phyloP scores from a whole-genome alignment of 2,113 vertebrate genomes.

The Colossoma macropomum region DNA sequence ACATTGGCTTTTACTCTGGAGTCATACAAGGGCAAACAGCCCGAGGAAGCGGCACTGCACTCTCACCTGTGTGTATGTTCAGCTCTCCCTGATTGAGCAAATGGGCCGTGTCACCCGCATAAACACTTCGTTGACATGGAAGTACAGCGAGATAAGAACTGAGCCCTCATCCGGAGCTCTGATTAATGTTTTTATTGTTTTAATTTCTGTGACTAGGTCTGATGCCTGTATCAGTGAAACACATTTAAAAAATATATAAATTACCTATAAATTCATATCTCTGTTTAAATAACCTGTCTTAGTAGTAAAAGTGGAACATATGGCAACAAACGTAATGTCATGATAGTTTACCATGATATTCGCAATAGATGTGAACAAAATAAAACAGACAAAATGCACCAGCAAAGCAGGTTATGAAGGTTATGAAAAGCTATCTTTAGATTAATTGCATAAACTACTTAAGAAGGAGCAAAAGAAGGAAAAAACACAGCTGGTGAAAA shows the following conservation, averaged over 20 bases:
- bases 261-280: no score
- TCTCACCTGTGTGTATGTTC: constrained; percentile 9
- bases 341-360: no score
- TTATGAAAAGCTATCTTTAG: no score
- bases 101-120: constrained; percentile 16
- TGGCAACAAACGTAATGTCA: no score
- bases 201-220: background rate
- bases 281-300: no score
- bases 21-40: background rate
- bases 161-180: background rate
- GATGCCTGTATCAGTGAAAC: background rate
- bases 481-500: no score
- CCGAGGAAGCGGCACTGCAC: background rate
- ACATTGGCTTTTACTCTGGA: constrained; percentile 23
- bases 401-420: no score
- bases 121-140: constrained; percentile 11
- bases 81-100: background rate
- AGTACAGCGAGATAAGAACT: background rate
- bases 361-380: no score
- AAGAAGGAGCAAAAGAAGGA: background rate
- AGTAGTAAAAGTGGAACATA: no score
- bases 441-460: background rate
- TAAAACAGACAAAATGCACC: no score
- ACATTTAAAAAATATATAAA: no score
- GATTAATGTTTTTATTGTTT: background rate